Evolutionary conservation across 2,113 vertebrate species (phyloP).

Genomic region (Climacteris rufus): DNA sequence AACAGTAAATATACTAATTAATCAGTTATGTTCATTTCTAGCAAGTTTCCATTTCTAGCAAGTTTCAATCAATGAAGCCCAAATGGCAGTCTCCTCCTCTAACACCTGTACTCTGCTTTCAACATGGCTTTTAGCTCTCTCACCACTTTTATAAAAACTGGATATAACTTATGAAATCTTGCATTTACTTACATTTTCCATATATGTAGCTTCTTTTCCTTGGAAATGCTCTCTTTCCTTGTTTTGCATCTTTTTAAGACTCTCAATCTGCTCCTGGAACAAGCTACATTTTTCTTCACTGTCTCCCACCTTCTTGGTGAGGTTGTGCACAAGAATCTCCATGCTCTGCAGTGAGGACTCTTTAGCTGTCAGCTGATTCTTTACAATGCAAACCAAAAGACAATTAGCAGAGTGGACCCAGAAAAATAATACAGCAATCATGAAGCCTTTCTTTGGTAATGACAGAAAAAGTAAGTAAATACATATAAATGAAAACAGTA

Average conservation of each 20-base stretch:
- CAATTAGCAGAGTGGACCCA: not conserved
- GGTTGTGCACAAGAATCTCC: constrained; percentile 78
- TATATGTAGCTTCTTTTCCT: constrained; percentile 82
- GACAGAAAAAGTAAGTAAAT: not conserved
- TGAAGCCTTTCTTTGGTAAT: not conserved
- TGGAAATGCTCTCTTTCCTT: constrained; percentile 77
- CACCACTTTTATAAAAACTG: not conserved
- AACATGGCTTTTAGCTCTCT: fast-evolving
- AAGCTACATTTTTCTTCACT: constrained; percentile 84
- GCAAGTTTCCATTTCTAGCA: not conserved
- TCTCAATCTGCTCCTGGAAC: constrained; percentile 79
- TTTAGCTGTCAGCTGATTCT: constrained; percentile 62
- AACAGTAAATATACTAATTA: not conserved
- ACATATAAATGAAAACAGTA: not conserved
- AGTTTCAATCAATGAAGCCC: not conserved
- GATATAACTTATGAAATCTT: not conserved
- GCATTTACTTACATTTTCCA: constrained; percentile 76
- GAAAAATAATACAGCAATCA: not conserved
- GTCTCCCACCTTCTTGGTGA: constrained; percentile 86
- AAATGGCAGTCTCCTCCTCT: not conserved
- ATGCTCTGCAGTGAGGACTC: constrained; percentile 72
- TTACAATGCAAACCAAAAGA: not conserved
- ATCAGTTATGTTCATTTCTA: not conserved
- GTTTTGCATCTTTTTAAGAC: constrained; percentile 74
- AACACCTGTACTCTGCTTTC: not conserved